These are phyloP conservation scores for Bursaphelenchus okinawaensis DNA, from an alignment of 2,888 invertebrate genomes.

Conservation along the genomic window DNA sequence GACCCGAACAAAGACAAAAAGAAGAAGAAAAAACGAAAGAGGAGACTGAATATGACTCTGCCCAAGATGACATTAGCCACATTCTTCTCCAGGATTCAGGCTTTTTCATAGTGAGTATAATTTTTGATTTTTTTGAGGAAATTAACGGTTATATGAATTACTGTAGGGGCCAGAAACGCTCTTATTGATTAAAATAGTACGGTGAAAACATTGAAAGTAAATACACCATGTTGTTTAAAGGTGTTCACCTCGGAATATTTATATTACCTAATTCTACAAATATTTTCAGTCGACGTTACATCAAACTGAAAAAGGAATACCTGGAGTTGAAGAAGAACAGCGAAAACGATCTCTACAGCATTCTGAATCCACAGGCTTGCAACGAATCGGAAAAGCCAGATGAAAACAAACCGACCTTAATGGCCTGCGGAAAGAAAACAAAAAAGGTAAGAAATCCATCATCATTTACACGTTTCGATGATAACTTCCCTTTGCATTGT, in stretches of 20 bases:
- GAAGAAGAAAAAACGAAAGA: slow-evolving; percentile 12
- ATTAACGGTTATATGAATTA: too few relatives aligned
- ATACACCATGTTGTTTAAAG: too few relatives aligned
- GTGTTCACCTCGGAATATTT: neutral
- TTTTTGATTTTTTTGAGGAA: too few relatives aligned
- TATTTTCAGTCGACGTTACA: slow-evolving; percentile 22
- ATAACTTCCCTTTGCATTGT: too few relatives aligned
- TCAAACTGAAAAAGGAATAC: slow-evolving; percentile 24
- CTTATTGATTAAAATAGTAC: too few relatives aligned
- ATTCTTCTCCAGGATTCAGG: slow-evolving; percentile 26
- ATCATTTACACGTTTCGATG: too few relatives aligned
- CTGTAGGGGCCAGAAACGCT: too few relatives aligned
- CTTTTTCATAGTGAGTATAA: slow-evolving; percentile 28
- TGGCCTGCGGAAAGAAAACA: neutral
- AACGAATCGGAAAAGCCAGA: neutral
- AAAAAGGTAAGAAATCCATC: neutral
- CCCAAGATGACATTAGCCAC: slow-evolving; percentile 14
- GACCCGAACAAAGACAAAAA: slow-evolving; percentile 12
- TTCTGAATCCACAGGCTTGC: neutral
- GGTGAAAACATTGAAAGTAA: too few relatives aligned
- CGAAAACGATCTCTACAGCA: neutral
- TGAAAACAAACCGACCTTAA: neutral
- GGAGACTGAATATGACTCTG: neutral
- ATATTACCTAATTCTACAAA: neutral
- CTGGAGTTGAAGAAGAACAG: slow-evolving; percentile 18